Evolutionary conservation across 2,888 invertebrate genomes (phyloP).

Genomic region (Hipparchia sbordonii): DNA sequence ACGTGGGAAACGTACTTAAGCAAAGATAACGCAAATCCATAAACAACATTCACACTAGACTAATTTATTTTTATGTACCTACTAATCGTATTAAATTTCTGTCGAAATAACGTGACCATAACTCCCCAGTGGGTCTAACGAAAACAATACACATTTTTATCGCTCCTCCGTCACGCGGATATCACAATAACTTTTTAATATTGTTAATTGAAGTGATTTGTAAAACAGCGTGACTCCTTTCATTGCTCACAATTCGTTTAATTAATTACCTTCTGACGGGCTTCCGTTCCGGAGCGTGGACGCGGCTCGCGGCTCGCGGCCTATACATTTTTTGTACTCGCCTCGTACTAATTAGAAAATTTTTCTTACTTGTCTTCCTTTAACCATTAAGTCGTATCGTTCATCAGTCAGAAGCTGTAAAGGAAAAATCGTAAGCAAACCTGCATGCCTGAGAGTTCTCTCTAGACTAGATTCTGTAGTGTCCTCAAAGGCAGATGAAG

Average conservation of each 20-base stretch:
- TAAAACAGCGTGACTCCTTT: slow-evolving; percentile 83
- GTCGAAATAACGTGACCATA: slow-evolving; percentile 9
- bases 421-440: neutral
- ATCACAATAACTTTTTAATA: slow-evolving; percentile 80
- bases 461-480: too few relatives aligned
- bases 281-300: slow-evolving; percentile 74
- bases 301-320: slow-evolving; percentile 49
- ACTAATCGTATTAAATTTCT: neutral
- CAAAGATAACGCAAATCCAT: too few relatives aligned
- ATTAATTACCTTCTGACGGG: slow-evolving; percentile 78
- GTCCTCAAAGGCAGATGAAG: too few relatives aligned
- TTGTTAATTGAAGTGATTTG: slow-evolving; percentile 83
- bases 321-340: slow-evolving; percentile 56
- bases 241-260: slow-evolving; percentile 81
- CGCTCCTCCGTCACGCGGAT: slow-evolving; percentile 66
- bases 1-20: too few relatives aligned
- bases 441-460: neutral
- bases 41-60: neutral
- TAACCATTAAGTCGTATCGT: neutral
- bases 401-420: neutral
- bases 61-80: neutral
- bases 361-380: slow-evolving; percentile 34
- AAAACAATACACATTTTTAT: slow-evolving; percentile 45
- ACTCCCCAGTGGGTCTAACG: slow-evolving; percentile 11
- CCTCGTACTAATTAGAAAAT: slow-evolving; percentile 30